Evolutionary conservation across 1,140 invertebrate genomes (phyloP).

Genomic region (Mya arenaria): DNA sequence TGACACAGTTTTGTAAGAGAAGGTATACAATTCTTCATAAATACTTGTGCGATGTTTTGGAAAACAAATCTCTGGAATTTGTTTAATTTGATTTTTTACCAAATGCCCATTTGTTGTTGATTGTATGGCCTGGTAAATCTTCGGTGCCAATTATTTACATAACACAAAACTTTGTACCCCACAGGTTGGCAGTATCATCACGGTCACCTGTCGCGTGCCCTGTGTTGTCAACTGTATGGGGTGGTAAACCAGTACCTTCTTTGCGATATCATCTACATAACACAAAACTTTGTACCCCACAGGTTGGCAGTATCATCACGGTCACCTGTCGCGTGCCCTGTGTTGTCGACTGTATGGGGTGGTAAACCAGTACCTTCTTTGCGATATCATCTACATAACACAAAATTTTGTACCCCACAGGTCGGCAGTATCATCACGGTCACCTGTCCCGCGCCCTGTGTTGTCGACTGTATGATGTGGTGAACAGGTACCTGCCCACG

Average conservation of each 20-base stretch:
- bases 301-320: conserved; percentile 79
- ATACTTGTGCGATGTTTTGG: no score
- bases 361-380: conserved; percentile 55
- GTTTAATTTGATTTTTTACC: no score
- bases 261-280: background rate
- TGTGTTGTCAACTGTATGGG: no score
- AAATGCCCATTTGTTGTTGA: no score
- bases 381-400: background rate
- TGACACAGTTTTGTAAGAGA: no score
- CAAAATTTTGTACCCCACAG: conserved; percentile 60
- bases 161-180: background rate
- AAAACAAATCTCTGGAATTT: no score
- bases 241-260: conserved; percentile 10
- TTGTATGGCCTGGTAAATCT: background rate
- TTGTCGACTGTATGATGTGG: conserved; percentile 75
- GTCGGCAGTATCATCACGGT: conserved; percentile 78
- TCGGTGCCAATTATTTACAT: background rate
- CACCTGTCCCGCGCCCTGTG: conserved; percentile 81
- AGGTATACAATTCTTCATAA: no score
- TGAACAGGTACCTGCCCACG: conserved; percentile 58
- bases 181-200: conserved; percentile 78
- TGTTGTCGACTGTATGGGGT: conserved; percentile 78
- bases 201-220: conserved; percentile 81
- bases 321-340: conserved; percentile 81
- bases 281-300: background rate